phyloP scores from a whole-genome alignment of 2,797 vertebrate species.

The Telmatherina bonti region DNA sequence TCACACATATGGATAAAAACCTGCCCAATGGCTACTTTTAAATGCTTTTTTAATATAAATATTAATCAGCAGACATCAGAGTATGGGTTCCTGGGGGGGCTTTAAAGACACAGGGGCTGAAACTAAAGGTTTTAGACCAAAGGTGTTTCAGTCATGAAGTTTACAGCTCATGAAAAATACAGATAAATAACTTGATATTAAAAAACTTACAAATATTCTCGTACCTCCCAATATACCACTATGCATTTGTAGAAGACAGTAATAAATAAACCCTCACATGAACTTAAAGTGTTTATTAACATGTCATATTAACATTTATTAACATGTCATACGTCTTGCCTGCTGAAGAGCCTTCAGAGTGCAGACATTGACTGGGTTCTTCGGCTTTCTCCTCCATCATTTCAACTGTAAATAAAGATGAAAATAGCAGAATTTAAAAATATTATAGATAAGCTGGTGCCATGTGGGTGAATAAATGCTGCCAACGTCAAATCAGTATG shows the following conservation, averaged over 20 bases:
- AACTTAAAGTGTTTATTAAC: neutral
- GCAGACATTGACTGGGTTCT: neutral
- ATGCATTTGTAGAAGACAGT: neutral
- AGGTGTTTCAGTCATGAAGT: neutral
- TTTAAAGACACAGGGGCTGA: neutral
- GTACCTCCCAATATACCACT: too few relatives aligned
- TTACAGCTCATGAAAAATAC: too few relatives aligned
- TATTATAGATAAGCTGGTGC: neutral
- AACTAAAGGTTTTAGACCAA: neutral
- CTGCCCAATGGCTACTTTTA: neutral
- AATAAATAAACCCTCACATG: neutral
- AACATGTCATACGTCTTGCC: neutral
- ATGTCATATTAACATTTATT: too few relatives aligned
- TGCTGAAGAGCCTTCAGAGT: neutral
- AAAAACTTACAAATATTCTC: too few relatives aligned
- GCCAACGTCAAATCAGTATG: neutral
- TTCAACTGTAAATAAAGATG: neutral
- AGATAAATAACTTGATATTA: too few relatives aligned
- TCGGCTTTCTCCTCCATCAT: neutral
- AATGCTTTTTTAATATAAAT: neutral
- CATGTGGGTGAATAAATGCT: neutral
- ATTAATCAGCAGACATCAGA: neutral
- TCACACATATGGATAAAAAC: neutral
- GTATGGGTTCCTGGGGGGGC: neutral
- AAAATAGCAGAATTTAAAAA: constrained; percentile 9